Base-by-base conservation (phyloP, 1,140 invertebrate genomes). In the Sminthurinus signatus region DNA sequence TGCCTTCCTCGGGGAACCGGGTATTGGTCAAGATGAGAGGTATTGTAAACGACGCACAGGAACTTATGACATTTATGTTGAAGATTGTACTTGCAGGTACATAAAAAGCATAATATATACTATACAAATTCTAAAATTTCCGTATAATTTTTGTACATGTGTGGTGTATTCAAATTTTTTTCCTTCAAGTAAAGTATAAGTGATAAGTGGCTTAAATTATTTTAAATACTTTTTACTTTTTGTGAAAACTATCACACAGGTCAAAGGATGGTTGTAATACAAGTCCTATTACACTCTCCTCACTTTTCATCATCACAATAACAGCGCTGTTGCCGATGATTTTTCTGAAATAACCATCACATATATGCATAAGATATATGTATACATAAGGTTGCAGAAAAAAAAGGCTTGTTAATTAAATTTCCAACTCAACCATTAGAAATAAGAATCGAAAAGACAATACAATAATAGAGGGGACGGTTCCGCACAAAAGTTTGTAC, bases 31-130 rank as follows among this genome's bases (percentile, higher is more conserved):
- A 0, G 91, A 95, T 75, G 91, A 94, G 77, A 81, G 92, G 55
- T 93, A 89, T 75, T 95, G 92, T 71, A 78, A 93, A 15, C 91
- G 93, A 85, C 81, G 90, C 72, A 89, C 89, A 12, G 91, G 91
- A 44, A 93, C 89, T 1, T 92, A 91, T 75, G 93, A 95, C 75
- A 91, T 95, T 68, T 93, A 93, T 75, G 86, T 91, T 78, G 92
- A 95, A 78, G 91, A 91, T 73, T 96, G 93, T 75, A 92, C 90
- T 0, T 96, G 91, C 73, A 91, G 89, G 70, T 69, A 62, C 43
- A 31, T 52, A 25, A 10, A 21, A 5, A n/a, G 44, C 5, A 46
- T 10, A 21, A n/a, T 8, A 10, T 21, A 27, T 19, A 12, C 23
- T 52, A 10, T 52, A 8, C 23, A 52, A 52, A 8, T 15, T 15